Percentiles rank a stretch among this genome's conserved stretches.
phyloP scores from a whole-genome alignment of 2,888 invertebrate species.

The Pollenia amentaria region DNA sequence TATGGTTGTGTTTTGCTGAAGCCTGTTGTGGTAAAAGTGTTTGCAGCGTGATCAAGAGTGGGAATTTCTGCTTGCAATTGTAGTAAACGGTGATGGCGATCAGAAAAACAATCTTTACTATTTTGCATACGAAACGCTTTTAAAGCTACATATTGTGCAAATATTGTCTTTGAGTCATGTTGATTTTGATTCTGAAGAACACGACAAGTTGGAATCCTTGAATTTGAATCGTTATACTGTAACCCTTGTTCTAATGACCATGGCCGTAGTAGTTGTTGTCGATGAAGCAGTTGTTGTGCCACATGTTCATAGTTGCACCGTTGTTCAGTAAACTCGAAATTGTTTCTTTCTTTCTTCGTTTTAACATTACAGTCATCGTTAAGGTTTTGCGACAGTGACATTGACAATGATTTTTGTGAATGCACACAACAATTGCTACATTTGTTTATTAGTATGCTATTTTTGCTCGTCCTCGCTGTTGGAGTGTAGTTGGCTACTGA shows the following conservation, averaged over 20 bases:
- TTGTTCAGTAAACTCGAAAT: constrained; percentile 56
- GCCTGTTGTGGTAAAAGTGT: not conserved
- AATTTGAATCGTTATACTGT: constrained; percentile 31
- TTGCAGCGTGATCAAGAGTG: not conserved
- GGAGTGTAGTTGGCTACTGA: not conserved
- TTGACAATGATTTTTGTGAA: constrained; percentile 53
- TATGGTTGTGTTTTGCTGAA: not conserved
- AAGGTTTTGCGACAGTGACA: constrained; percentile 10
- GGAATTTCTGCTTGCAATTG: not conserved
- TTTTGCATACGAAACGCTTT: constrained; percentile 58
- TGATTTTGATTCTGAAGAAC: constrained; percentile 16
- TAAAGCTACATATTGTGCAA: constrained; percentile 43
- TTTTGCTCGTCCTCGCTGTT: not conserved
- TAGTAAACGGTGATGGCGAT: constrained; percentile 4
- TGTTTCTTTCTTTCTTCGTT: not conserved
- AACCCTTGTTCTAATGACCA: constrained; percentile 27
- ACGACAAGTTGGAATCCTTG: constrained; percentile 56
- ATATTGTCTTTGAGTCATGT: not conserved
- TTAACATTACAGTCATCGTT: not conserved
- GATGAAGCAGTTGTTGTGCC: constrained; percentile 23
- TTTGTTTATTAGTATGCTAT: not conserved
- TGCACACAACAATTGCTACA: not conserved
- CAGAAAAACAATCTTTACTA: constrained; percentile 55
- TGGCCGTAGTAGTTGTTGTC: constrained; percentile 13
- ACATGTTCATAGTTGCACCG: constrained; percentile 64